Conservation (phyloP, 1,140 invertebrate species). For the Anoplolepis gracilipes region DNA sequence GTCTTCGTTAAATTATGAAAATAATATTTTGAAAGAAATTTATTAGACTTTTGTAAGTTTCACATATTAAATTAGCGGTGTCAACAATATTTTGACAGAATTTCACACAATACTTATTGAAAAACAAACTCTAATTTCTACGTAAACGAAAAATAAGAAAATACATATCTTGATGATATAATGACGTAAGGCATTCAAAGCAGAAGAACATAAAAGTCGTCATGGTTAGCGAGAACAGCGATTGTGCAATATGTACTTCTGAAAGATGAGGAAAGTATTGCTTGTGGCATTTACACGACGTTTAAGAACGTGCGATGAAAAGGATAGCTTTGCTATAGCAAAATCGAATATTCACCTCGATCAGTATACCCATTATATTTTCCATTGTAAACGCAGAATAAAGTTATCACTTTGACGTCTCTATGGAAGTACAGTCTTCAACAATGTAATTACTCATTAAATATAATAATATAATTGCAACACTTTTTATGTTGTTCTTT, state of each 20-base stretch:
- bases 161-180: background rate
- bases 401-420: background rate
- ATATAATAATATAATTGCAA: constrained; percentile 10
- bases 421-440: background rate
- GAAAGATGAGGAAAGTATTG: background rate
- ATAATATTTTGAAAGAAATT: background rate
- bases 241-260: background rate
- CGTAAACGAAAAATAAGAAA: background rate
- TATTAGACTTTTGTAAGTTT: background rate
- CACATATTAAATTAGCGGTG: background rate
- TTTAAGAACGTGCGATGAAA: background rate
- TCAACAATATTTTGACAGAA: background rate
- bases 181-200: background rate
- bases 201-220: background rate
- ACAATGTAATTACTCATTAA: constrained; percentile 19
- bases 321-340: constrained; percentile 46
- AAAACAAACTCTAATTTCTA: background rate
- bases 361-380: background rate
- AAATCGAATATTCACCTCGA: constrained; percentile 43
- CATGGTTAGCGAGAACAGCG: background rate
- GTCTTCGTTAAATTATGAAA: background rate
- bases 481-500: background rate
- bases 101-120: background rate
- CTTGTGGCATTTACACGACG: background rate
- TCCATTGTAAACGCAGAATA: constrained; percentile 25